Evolutionary conservation across 2,113 vertebrate species (phyloP).

Genomic region (Albula glossodonta): DNA sequence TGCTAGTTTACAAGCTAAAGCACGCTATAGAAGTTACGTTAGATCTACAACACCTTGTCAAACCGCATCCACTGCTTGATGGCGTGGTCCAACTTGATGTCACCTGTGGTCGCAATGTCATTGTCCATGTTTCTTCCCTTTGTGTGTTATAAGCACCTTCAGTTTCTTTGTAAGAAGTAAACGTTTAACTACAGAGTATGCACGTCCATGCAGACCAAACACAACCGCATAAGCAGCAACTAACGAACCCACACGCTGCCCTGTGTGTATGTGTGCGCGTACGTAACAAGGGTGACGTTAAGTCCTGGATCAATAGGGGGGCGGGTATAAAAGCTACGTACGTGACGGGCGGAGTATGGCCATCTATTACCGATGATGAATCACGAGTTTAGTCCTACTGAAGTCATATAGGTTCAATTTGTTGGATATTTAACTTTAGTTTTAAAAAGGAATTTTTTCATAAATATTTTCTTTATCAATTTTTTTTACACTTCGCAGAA

Average conservation of each 20-base stretch:
- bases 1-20: no score
- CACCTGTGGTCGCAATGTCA: conserved; percentile 43
- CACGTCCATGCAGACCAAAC: background rate
- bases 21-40: no score
- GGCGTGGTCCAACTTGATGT: conserved; percentile 60
- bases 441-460: background rate
- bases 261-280: background rate
- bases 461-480: background rate
- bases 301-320: background rate
- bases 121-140: conserved; percentile 48
- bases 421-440: background rate
- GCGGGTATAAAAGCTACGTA: background rate
- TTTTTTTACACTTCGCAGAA: background rate
- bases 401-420: background rate
- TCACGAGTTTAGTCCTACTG: background rate
- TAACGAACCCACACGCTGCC: background rate
- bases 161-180: background rate
- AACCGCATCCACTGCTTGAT: conserved; percentile 77
- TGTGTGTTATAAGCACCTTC: background rate
- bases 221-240: background rate
- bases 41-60: conserved; percentile 77
- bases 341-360: background rate
- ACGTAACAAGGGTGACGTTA: background rate
- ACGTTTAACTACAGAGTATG: background rate
- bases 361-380: background rate